These are phyloP conservation scores for Drosophila jambulina DNA, from an alignment of 1,140 invertebrate species.

Conservation along the genomic window DNA sequence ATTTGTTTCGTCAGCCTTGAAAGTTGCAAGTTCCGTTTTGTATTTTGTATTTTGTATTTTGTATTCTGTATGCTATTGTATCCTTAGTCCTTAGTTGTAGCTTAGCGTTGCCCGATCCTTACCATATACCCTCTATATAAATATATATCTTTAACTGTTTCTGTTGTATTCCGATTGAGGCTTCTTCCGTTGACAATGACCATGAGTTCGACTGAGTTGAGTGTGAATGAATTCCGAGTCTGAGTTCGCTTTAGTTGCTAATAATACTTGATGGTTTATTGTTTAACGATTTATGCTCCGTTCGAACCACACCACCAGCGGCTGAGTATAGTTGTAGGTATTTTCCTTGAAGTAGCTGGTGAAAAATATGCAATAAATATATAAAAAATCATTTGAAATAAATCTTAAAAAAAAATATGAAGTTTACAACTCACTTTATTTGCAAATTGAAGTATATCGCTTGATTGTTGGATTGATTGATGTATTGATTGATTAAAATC, in stretches of 20 bases:
- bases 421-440: slow-evolving; percentile 40
- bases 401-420: not conserved
- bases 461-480: slow-evolving; percentile 74
- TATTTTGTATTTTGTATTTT: slow-evolving; percentile 29
- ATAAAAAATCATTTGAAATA: not conserved
- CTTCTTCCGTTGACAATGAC: slow-evolving; percentile 52
- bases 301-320: slow-evolving; percentile 63
- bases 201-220: slow-evolving; percentile 42
- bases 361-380: not conserved
- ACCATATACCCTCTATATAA: slow-evolving; percentile 24
- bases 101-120: slow-evolving; percentile 59
- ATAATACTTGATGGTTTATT: slow-evolving; percentile 71
- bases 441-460: slow-evolving; percentile 44
- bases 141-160: slow-evolving; percentile 21
- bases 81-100: slow-evolving; percentile 56
- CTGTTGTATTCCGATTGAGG: slow-evolving; percentile 43
- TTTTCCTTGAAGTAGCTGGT: slow-evolving; percentile 66
- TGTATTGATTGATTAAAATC: slow-evolving; percentile 68
- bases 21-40: slow-evolving; percentile 67
- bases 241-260: slow-evolving; percentile 57
- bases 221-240: slow-evolving; percentile 27
- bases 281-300: slow-evolving; percentile 27
- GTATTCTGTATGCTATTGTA: slow-evolving; percentile 35
- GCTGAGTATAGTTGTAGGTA: slow-evolving; percentile 69
- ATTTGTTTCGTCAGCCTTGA: slow-evolving; percentile 73